Evolutionary conservation across 2,888 invertebrate species (phyloP).

Genomic region (Parnassius apollo): DNA sequence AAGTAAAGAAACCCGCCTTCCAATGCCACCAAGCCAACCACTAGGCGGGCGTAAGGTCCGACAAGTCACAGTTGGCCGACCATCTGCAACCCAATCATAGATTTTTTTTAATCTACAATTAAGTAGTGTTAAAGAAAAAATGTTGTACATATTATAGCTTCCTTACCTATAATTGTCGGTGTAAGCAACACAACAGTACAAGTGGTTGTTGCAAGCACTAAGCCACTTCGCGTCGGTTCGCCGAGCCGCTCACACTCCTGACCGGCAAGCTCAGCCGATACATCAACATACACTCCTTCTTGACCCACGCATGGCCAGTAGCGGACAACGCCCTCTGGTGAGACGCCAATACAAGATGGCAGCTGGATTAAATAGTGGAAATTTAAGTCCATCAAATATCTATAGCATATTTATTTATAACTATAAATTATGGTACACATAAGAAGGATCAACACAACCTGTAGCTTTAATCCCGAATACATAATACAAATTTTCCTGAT

Average conservation of each 20-base stretch:
- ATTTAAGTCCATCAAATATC: too few relatives aligned
- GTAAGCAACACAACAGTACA: constrained; percentile 86
- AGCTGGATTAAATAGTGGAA: constrained; percentile 56
- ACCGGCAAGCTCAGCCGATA: constrained; percentile 91
- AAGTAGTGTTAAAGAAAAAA: not conserved
- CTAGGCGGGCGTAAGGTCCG: constrained; percentile 86
- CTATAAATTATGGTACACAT: too few relatives aligned
- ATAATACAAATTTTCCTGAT: too few relatives aligned
- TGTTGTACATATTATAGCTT: not conserved
- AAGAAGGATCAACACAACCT: too few relatives aligned
- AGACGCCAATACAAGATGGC: constrained; percentile 94
- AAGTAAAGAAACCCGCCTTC: constrained; percentile 88
- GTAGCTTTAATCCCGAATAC: too few relatives aligned
- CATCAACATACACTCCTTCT: constrained; percentile 92
- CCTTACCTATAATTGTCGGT: constrained; percentile 47
- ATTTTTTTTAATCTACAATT: constrained; percentile 39
- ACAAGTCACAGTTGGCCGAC: constrained; percentile 85
- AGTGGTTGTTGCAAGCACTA: constrained; percentile 94
- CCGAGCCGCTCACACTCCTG: constrained; percentile 90
- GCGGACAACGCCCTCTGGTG: constrained; percentile 94
- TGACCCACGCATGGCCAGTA: constrained; percentile 96
- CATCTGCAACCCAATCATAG: constrained; percentile 64
- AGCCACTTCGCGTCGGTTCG: constrained; percentile 73
- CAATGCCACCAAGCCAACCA: constrained; percentile 93
- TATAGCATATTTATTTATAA: too few relatives aligned